Base-by-base conservation (phyloP, 2,797 vertebrate species). In the Danio choprae region DNA sequence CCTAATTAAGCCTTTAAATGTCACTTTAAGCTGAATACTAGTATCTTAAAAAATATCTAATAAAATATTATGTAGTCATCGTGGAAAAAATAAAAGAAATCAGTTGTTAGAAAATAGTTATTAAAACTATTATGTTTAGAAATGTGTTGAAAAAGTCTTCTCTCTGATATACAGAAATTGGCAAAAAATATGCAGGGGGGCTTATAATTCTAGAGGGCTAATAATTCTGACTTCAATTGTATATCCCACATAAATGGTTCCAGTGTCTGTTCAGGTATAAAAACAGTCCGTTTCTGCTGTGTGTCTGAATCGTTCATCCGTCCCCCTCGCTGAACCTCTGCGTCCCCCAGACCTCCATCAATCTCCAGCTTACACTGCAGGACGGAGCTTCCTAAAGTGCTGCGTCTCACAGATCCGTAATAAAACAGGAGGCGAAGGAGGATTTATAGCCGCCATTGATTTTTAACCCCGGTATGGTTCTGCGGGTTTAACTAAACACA, bases 321-420 rank as follows among this genome's bases (percentile, higher is more conserved):
- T 68, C 62, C 74, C 59, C 62, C 44, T 20, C 51, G 55, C 71
- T 76, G 43, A 58, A 84, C 70, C 46, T 9, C 48, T 65, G 50
- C 16, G n/a, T 55, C 77, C 46, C 65, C 64, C 67, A 82, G 64
- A 15, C 10, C 70, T 55, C 73, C 70, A 79, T 87, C 84, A 86
- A 86, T 89, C 81, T 81, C 74, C 71, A 51, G 29, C 81, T 86
- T 87, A 76, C 63, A 55, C 85, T 74, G 62, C 80, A 70, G 83
- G 86, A 80, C 50, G 67, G 65, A 64, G 83, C 74, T 82, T 81
- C 73, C 83, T 83, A 84, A 87, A 86, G 84, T 69, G 59, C 74
- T 81, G 60, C 74, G 40, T 59, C 75, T 74, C 83, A 76, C 82
- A 87, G 84, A 86, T 80, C 53, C 75, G 83, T 78, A 82, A 77